Evolutionary conservation across 2,113 vertebrate species (phyloP).

Genomic region (Gallinago undulata): DNA sequence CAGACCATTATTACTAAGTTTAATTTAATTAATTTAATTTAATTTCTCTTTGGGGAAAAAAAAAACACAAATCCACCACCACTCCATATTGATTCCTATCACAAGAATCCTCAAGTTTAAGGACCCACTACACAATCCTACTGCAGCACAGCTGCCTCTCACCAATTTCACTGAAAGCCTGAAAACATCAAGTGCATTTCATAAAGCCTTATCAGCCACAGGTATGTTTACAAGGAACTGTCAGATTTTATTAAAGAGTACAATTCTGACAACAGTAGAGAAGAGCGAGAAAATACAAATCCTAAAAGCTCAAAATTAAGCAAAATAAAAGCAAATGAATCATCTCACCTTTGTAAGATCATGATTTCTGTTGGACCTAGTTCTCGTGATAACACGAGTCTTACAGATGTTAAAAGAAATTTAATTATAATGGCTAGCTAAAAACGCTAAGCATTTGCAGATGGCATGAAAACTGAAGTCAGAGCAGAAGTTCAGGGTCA

Average conservation of each 20-base stretch:
- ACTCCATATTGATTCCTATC: background rate
- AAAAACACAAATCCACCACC: background rate
- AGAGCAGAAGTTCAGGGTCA: background rate
- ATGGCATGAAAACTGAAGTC: background rate
- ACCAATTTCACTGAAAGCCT: background rate
- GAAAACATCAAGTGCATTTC: background rate
- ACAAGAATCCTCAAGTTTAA: background rate
- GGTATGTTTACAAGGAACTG: background rate
- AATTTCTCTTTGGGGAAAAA: background rate
- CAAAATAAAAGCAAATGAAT: background rate
- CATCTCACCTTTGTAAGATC: background rate
- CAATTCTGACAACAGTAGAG: background rate
- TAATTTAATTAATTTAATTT: background rate
- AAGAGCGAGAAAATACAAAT: background rate
- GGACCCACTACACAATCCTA: background rate
- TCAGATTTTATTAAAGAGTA: background rate
- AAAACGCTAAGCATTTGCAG: background rate
- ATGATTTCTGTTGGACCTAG: background rate
- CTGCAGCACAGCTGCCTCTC: background rate
- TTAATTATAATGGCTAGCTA: background rate
- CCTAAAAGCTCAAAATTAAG: background rate
- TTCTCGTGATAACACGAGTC: accelerated
- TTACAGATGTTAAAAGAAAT: background rate
- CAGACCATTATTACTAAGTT: background rate
- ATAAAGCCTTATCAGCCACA: background rate